A percentile compares a stretch with the other conserved stretches of the same genome.
These are phyloP conservation scores for Pseudomugil tenellus DNA, from an alignment of 2,797 vertebrate genomes.

Conservation along the genomic window DNA sequence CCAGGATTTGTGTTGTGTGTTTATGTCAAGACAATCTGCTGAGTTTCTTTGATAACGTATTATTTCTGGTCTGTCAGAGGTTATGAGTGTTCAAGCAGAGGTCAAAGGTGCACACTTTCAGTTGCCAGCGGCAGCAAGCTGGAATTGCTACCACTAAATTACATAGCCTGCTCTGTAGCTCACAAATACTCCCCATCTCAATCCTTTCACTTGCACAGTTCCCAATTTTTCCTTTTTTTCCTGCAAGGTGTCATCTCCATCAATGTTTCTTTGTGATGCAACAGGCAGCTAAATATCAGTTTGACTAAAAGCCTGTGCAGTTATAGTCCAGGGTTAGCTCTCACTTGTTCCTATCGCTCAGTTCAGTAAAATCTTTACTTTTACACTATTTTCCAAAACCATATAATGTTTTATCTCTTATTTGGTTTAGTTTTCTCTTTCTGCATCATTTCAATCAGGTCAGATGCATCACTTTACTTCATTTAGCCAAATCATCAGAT, in stretches of 20 bases:
- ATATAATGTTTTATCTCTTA: neutral
- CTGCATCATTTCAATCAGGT: slow-evolving; percentile 3
- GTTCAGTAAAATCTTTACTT: neutral
- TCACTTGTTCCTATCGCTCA: neutral
- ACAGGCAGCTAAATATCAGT: neutral
- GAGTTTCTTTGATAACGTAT: slow-evolving; percentile 27
- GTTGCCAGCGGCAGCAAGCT: slow-evolving; percentile 28
- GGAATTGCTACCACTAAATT: slow-evolving; percentile 33
- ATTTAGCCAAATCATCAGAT: slow-evolving; percentile 15
- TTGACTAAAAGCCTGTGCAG: neutral
- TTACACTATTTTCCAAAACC: neutral
- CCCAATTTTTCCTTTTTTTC: slow-evolving; percentile 14
- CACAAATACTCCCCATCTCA: neutral
- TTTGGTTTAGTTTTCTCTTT: neutral
- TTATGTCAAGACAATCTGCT: slow-evolving; percentile 20
- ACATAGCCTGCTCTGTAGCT: neutral
- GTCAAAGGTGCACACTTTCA: slow-evolving; percentile 31
- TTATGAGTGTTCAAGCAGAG: slow-evolving; percentile 47
- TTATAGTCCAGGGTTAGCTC: neutral
- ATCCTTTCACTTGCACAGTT: slow-evolving; percentile 13
- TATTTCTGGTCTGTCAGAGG: slow-evolving; percentile 39
- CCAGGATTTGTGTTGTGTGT: slow-evolving; percentile 29
- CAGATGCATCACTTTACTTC: slow-evolving; percentile 33
- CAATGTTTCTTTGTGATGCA: neutral
- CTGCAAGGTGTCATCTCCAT: slow-evolving; percentile 8